Conservation (phyloP, 2,888 invertebrate species). For the Exocentrus adspersus region DNA sequence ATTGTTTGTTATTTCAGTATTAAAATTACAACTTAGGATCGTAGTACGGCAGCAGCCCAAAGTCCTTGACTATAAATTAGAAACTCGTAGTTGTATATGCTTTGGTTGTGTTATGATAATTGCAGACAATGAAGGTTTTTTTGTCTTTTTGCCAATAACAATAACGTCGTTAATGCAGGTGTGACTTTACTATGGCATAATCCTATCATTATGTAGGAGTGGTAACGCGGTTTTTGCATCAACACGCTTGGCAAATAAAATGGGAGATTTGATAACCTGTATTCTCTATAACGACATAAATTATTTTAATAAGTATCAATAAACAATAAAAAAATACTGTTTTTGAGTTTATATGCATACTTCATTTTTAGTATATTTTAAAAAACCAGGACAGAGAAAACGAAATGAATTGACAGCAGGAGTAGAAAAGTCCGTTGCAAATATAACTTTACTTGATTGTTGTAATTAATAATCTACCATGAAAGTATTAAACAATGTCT, state of each 20-base stretch:
- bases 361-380: too few species aligned
- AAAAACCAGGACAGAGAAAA: too few species aligned
- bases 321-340: too few species aligned
- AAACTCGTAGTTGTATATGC: not conserved
- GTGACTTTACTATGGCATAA: constrained; percentile 43
- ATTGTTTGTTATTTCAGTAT: constrained; percentile 39
- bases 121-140: constrained; percentile 43
- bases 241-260: not conserved
- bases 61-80: constrained; percentile 10
- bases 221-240: constrained; percentile 11
- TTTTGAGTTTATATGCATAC: too few species aligned
- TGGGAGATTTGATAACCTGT: too few species aligned
- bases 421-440: too few species aligned
- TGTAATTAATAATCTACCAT: too few species aligned
- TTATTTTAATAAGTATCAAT: too few species aligned
- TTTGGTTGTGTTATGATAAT: constrained; percentile 36
- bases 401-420: too few species aligned
- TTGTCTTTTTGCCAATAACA: constrained; percentile 39
- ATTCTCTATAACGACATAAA: too few species aligned
- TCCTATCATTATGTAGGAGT: constrained; percentile 38
- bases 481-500: too few species aligned
- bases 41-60: constrained; percentile 31
- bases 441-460: too few species aligned
- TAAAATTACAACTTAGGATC: constrained; percentile 37
- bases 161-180: constrained; percentile 47